These are phyloP conservation scores for Troides aeacus DNA, from an alignment of 2,888 invertebrate species.

Conservation along the genomic window DNA sequence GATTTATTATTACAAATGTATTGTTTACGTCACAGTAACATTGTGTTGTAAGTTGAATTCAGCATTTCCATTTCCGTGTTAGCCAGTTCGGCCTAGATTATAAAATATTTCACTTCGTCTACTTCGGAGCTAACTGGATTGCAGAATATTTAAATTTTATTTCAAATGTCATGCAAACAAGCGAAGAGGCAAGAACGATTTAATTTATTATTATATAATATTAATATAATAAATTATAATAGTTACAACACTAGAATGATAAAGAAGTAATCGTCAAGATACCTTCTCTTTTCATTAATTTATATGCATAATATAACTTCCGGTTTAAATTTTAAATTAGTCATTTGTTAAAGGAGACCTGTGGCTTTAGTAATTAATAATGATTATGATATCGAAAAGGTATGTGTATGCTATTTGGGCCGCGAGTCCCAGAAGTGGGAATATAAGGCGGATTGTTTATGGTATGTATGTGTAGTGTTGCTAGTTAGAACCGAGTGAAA, in stretches of 20 bases:
- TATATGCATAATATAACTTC: too few species aligned
- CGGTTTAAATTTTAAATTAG: too few species aligned
- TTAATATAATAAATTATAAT: neutral
- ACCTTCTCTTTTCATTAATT: neutral
- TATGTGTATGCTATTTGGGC: too few species aligned
- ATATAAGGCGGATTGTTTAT: too few species aligned
- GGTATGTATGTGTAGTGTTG: neutral
- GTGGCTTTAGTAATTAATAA: too few species aligned
- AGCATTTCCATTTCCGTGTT: constrained; percentile 26
- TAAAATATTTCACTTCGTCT: constrained; percentile 12
- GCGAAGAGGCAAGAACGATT: neutral
- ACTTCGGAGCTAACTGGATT: constrained; percentile 5
- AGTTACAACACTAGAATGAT: neutral
- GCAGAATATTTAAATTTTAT: constrained; percentile 19
- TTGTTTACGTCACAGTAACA: constrained; percentile 16
- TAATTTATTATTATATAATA: constrained; percentile 3
- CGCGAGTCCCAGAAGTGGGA: too few species aligned
- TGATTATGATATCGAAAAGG: too few species aligned
- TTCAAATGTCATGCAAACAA: neutral
- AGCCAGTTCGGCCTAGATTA: constrained; percentile 22
- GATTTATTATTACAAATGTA: neutral
- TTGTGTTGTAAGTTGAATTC: constrained; percentile 21
- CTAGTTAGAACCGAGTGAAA: neutral
- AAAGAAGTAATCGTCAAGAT: neutral
- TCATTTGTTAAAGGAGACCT: too few species aligned